Conservation (phyloP, 2,888 invertebrate genomes). For the Mesorhabditis sp. region DNA sequence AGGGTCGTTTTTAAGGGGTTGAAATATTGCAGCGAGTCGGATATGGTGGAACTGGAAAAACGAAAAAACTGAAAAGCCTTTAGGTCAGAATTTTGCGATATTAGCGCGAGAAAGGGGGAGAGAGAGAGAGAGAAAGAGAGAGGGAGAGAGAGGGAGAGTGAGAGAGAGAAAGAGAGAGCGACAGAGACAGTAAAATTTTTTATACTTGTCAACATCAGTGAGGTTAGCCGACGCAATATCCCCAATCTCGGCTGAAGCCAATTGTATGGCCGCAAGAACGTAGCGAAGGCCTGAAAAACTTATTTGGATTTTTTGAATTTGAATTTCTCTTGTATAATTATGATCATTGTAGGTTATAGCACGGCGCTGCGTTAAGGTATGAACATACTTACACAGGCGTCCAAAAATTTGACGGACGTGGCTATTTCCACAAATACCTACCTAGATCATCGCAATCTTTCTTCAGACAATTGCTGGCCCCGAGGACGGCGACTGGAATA, state of each 20-base stretch:
- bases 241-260: background rate
- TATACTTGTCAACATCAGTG: too few species aligned
- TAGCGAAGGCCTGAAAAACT: background rate
- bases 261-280: background rate
- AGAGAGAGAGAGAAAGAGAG: too few species aligned
- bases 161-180: too few species aligned
- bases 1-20: background rate
- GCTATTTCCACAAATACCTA: background rate
- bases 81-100: background rate
- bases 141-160: too few species aligned
- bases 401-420: too few species aligned
- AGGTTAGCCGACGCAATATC: too few species aligned
- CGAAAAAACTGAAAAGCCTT: background rate
- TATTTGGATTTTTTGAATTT: background rate
- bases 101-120: too few species aligned
- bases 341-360: too few species aligned
- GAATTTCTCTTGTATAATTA: too few species aligned
- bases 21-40: background rate
- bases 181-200: too few species aligned
- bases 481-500: conserved; percentile 6
- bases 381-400: too few species aligned
- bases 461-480: background rate
- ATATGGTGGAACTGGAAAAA: background rate
- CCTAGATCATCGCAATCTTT: background rate
- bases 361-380: too few species aligned